Evolutionary conservation across 2,888 invertebrate species (phyloP).

Genomic region (Caenorhabditis virilis): DNA sequence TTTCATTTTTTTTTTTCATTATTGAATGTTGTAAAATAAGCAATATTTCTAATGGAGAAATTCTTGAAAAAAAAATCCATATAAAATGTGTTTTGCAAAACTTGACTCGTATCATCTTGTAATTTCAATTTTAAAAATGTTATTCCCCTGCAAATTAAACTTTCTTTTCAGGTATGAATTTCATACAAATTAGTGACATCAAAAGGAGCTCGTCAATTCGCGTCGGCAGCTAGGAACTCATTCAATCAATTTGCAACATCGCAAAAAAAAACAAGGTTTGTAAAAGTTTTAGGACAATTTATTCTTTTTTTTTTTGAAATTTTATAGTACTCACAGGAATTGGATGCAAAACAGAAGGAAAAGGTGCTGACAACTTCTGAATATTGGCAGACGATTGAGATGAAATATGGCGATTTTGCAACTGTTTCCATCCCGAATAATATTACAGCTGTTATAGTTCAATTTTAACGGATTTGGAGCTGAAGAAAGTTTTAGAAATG

Average conservation of each 20-base stretch:
- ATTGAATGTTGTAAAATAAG: no score
- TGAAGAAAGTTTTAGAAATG: background rate
- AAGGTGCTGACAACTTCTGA: no score
- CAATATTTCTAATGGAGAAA: no score
- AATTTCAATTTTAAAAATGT: no score
- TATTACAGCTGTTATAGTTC: background rate
- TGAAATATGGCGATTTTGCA: slow-evolving; percentile 3
- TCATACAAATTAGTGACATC: background rate
- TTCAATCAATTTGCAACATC: background rate
- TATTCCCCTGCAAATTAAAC: no score
- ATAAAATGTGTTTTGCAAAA: no score
- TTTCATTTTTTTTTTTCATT: no score
- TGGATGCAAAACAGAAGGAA: background rate
- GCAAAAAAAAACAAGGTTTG: background rate
- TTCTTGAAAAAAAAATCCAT: no score
- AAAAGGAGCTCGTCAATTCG: background rate
- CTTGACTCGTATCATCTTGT: no score
- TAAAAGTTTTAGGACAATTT: background rate
- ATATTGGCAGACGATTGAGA: background rate
- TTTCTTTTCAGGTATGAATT: no score
- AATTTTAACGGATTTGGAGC: slow-evolving; percentile 1
- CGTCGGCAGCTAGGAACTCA: background rate
- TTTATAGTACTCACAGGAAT: background rate
- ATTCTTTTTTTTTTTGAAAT: background rate
- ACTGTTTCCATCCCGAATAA: background rate